Evolutionary conservation across 2,888 invertebrate genomes (phyloP).

Genomic region (Mactromeris polynyma): DNA sequence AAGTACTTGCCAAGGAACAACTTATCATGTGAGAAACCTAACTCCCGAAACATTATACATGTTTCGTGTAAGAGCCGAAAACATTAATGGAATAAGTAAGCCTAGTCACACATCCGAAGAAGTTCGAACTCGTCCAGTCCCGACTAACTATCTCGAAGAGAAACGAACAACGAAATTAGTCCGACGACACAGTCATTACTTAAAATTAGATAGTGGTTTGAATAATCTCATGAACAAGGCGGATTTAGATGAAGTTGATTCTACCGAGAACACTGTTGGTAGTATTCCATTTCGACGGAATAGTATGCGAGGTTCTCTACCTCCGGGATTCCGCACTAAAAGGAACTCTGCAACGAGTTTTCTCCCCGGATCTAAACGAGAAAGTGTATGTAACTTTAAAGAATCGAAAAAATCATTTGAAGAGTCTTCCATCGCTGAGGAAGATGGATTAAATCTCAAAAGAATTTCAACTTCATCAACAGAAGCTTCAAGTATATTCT

Average conservation of each 20-base stretch:
- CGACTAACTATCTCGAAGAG: conserved; percentile 65
- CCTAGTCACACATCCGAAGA: conserved; percentile 85
- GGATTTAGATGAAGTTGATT: conserved; percentile 59
- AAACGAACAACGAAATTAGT: conserved; percentile 68
- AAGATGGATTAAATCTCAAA: conserved; percentile 69
- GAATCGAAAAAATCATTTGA: conserved; percentile 71
- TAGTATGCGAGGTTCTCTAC: conserved; percentile 70
- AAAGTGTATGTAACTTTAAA: conserved; percentile 69
- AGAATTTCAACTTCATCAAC: conserved; percentile 75
- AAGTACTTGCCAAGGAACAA: conserved; percentile 80
- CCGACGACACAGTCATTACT: conserved; percentile 73
- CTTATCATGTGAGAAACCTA: conserved; percentile 78
- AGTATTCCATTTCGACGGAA: conserved; percentile 74
- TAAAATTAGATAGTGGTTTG: conserved; percentile 72
- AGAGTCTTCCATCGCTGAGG: conserved; percentile 64
- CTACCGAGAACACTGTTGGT: conserved; percentile 57
- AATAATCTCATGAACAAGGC: conserved; percentile 71
- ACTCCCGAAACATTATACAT: conserved; percentile 74
- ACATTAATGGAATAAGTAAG: conserved; percentile 79
- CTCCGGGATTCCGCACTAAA: conserved; percentile 61
- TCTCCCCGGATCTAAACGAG: conserved; percentile 72
- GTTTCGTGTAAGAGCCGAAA: conserved; percentile 82
- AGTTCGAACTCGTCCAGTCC: conserved; percentile 71
- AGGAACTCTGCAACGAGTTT: conserved; percentile 63
- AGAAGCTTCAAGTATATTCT: conserved; percentile 73